Base-by-base conservation (phyloP, 2,113 vertebrate genomes). In the Takifugu bimaculatus region DNA sequence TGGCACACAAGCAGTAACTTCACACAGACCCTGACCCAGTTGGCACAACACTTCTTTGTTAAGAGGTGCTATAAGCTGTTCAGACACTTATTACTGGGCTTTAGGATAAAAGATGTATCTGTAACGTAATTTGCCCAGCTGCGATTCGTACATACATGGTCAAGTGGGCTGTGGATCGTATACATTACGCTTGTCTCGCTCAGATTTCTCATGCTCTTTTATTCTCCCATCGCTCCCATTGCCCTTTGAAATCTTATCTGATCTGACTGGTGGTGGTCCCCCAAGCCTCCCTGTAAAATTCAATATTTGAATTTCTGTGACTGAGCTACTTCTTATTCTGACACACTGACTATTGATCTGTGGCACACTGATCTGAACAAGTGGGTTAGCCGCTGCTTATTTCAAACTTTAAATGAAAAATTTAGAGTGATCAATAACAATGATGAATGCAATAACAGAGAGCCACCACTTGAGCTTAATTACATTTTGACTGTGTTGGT, bases 261-360 rank as follows among this genome's bases (percentile, higher is more conserved):
- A 77, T 83, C 58, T 70, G 65, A 66, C 72, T 72, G 68, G 26
- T 65, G 59, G 51, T 15, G 9, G 60, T 74, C 60, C 68, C 72
- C 62, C 52, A 25, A 57, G 45, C 64, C 35, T 56, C 44, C 69
- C 61, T 58, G 15, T 47, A 44, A 74, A 77, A 75, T 79, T 81
- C 83, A 2, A 80, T 87, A 82, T 84, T 78, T 82, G 79, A 84
- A 81, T 80, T 91, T 86, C 80, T 90, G 91, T 87, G 60, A 77
- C 89, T 91, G 88, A 85, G 72, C 77, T 87, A 82, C 68, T 91
- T 92, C 35, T 90, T 87, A 90, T 90, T 92, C 90, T 85, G 90
- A 94, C 93, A 89, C 87, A 86, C 77, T 85, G 70, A 83, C 78
- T 89, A 89, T 92, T 92, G 91, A 91, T 95, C 91, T 88, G 82